Conservation (phyloP, 2,797 vertebrate genomes). For the Hybognathus amarus region DNA sequence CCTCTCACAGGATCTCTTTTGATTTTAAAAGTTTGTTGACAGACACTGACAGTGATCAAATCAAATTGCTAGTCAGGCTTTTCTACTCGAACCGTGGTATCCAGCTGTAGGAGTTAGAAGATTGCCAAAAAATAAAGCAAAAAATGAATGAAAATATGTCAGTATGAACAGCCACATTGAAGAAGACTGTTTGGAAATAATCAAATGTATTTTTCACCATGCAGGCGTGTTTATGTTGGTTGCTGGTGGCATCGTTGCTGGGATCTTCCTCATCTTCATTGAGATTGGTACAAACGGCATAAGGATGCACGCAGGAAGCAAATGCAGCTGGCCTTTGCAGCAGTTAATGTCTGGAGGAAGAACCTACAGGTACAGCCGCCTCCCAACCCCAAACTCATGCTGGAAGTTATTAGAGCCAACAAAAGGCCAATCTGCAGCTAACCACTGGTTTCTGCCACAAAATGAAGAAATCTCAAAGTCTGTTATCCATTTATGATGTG, state of each 20-base stretch:
- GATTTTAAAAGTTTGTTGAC: background rate
- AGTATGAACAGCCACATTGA: background rate
- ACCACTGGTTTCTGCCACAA: conserved; percentile 16
- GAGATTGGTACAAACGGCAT: conserved; percentile 98
- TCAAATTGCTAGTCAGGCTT: background rate
- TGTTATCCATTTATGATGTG: conserved; percentile 4
- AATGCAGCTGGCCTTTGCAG: conserved; percentile 99
- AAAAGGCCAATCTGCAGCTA: conserved; percentile 32
- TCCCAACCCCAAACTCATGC: conserved; percentile 11
- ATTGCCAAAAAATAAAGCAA: background rate
- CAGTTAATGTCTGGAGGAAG: conserved; percentile 99
- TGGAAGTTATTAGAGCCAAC: conserved; percentile 36
- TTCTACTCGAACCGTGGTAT: background rate
- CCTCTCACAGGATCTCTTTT: background rate
- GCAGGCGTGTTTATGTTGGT: conserved; percentile 99
- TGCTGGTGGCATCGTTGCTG: conserved; percentile 97
- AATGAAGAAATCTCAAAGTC: conserved; percentile 9
- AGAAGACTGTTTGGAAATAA: background rate
- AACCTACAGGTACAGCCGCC: conserved; percentile 95
- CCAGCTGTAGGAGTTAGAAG: background rate
- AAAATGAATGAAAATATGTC: background rate
- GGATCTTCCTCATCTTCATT: conserved; percentile 99
- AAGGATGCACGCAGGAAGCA: conserved; percentile 99
- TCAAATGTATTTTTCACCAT: background rate
- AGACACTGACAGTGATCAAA: background rate